Base-by-base conservation (phyloP, 1,140 invertebrate species). In the Drosophila sechellia region DNA sequence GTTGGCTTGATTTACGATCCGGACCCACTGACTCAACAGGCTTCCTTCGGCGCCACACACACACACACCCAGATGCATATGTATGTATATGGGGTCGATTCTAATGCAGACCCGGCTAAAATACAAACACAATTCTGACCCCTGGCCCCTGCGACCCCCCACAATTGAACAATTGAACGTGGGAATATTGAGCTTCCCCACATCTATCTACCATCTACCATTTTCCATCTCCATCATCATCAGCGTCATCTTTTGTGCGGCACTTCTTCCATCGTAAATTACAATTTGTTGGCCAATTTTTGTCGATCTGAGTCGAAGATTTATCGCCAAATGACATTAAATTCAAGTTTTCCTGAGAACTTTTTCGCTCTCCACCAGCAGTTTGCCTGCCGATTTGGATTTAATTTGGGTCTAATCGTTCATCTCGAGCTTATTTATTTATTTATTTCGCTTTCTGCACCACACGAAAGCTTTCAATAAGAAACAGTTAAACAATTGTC, bases 311-410 rank as follows among this genome's bases (percentile, higher is more conserved):
- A 52, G 54, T 35, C 55, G 13, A 69, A 69, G 66, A 73, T 61
- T 71, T 71, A 73, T 72, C 64, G 55, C 54, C 55, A 59, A 72
- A 69, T 73, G 70, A 69, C 70, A 73, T 73, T 73, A 60, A 52
- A 72, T 71, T 71, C 43, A 54, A 73, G 37, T 37, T 59, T 70
- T 37, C 50, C 43, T 49, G 50, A 49, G 57, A 73, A 54, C 43
- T 42, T 54, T 65, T 45, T 61, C 13, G 8, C 15, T 52, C n/a
- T 39, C 40, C 25, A 25, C 3, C 17, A 22, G 4, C 17, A 22
- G 4, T 17, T 20, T 50, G 22, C 17, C 1, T 40, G 34, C 13
- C 12, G 15, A 5, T 4, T 35, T 31, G 25, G 27, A 54, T 49
- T 72, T 63, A 43, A 52, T 72, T 50, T 54, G 15, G 31, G 31